Evolutionary conservation across 2,113 vertebrate species (phyloP), one percentile per base, ranked within the genome.

Genomic region (Cyrtonyx montezumae): DNA sequence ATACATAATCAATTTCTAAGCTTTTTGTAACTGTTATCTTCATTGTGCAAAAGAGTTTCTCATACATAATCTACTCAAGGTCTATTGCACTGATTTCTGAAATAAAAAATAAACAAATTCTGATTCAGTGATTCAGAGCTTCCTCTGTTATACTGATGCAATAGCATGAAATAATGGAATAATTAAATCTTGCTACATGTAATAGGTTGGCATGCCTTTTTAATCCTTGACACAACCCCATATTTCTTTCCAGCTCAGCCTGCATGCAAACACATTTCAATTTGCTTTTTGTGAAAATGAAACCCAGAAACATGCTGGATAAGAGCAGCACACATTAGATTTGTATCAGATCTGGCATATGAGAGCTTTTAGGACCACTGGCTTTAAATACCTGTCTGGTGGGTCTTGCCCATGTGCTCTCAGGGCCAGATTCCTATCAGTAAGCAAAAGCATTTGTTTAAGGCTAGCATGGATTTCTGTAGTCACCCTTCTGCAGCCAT

Each of bases 231-330:
- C 11, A 30, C 8, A 79, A 4, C 20, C 78, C 46, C 5, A 2
- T 49, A 4, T 1, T 51, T 0, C 30, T 78, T 9, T 1, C 14
- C 65, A 66, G 4, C 20, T 8, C 34, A 32, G 48, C 21, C 68
- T 73, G 15, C 32, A 55, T 3, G 2, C 55, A 48, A 17, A 16
- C 3, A 7, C 9, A 2, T 37, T 69, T 68, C 25, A 10, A 0
- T 30, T 11, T 22, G 42, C 15, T 45, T 23, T 17, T n/a, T 48
- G 40, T 23, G 51, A 37, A 45, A 21, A n/a, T 5, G 45, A 30
- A 79, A 37, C 18, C 45, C 30, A 36, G 13, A 36, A 67, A 6
- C 1, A 40, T 0, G 0, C 0, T 19, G 32, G 34, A 32, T 67
- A 53, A 25, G 19, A 14, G 5, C 17, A 46, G 22, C 9, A 2